Evolutionary conservation across 2,888 invertebrate genomes (phyloP), one percentile per base, ranked within the genome.

Genomic region (Ennomos quercinarius): DNA sequence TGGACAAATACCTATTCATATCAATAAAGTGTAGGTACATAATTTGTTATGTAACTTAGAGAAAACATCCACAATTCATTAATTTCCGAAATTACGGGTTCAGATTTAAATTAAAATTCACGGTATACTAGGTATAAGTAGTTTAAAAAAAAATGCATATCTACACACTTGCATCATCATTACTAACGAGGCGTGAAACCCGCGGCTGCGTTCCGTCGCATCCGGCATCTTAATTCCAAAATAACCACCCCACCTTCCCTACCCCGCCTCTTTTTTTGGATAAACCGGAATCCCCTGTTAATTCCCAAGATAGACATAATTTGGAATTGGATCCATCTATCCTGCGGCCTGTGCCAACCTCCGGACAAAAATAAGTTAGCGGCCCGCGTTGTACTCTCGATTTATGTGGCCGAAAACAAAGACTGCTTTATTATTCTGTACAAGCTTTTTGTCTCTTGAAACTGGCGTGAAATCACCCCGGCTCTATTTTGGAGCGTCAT

Each of bases 241-340:
- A 91, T 91, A 91, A 90, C 91, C 84, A 83, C 81, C 87, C 84
- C 82, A 82, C 80, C 78, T 76, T 74, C 70, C 65, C 63, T 76
- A 64, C 72, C 71, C 74, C 74, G 78, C 83, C 76, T 74, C 69
- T 74, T 78, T 81, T 90, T 91, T 91, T 89, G 87, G 87, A 86
- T 89, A 92, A 91, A 91, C 86, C 87, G 89, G 91, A 89, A 86
- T 91, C 90, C 88, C 90, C 89, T 84, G 91, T 89, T 91, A 90
- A 93, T 93, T 93, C 93, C 93, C 93, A 93, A 91, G 93, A 91
- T 89, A 91, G 88, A 91, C 91, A 93, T 93, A 93, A 93, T 92
- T 93, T 91, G 91, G 92, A 93, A 93, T 93, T 93, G 93, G 93
- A 93, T 93, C 90, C 92, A 93, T 93, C 91, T 91, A 93, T 93